Conservation (phyloP, 2,113 vertebrate genomes). For the Aythya baeri region DNA sequence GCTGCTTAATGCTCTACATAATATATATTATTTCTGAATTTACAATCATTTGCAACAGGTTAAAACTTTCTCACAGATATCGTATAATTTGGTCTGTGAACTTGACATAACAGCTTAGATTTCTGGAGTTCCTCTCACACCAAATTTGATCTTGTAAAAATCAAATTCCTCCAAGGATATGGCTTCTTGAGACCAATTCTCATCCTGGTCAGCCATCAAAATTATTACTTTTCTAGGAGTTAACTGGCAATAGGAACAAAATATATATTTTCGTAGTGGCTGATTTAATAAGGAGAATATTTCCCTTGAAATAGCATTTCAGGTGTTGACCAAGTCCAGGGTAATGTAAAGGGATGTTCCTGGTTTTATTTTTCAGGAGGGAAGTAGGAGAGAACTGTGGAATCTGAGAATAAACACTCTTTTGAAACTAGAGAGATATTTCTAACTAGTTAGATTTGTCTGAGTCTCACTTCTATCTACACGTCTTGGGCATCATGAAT, state of each 20-base stretch:
- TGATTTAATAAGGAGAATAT: not conserved
- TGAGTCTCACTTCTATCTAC: conserved; percentile 65
- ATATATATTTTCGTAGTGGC: not conserved
- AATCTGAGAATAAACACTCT: not conserved
- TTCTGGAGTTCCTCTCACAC: not conserved
- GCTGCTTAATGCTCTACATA: not conserved
- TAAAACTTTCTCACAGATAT: not conserved
- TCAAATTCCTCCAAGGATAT: not conserved
- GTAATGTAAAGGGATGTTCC: not conserved
- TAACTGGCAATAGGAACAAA: not conserved
- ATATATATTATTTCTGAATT: not conserved
- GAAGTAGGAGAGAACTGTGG: no score
- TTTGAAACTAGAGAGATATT: conserved; percentile 4
- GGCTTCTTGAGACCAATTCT: not conserved
- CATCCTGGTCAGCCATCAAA: not conserved
- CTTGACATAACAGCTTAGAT: not conserved
- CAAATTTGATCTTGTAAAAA: not conserved
- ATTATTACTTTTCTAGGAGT: not conserved
- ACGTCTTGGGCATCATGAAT: conserved; percentile 53
- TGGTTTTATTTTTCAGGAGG: not conserved
- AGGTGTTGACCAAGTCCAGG: not conserved
- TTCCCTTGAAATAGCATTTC: not conserved
- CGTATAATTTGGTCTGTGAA: not conserved
- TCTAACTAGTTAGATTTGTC: conserved; percentile 26
- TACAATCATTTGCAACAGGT: not conserved